phyloP scores from a whole-genome alignment of 2,113 vertebrate genomes.

The Lynx canadensis region DNA sequence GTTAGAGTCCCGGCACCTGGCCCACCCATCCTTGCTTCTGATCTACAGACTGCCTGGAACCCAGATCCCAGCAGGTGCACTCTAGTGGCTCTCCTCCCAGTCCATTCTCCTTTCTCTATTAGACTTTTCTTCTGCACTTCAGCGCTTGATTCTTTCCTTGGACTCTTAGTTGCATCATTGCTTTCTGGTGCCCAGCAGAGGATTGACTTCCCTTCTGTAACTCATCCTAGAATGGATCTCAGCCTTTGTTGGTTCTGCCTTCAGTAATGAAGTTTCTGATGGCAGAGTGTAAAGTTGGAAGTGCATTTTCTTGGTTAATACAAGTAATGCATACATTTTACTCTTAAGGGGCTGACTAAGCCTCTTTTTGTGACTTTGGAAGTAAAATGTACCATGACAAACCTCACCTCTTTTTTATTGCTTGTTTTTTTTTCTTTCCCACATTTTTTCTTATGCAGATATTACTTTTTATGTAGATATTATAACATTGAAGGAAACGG shows the following conservation, averaged over 20 bases:
- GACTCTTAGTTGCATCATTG: not conserved
- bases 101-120: not conserved
- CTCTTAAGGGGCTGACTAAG: not conserved
- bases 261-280: not conserved
- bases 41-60: not conserved
- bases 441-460: not conserved
- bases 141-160: not conserved
- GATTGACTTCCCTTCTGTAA: not conserved
- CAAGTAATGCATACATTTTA: not conserved
- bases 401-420: not conserved
- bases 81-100: not conserved
- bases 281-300: not conserved
- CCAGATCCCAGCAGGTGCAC: not conserved
- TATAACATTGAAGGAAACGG: conserved; percentile 28
- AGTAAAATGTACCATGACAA: not conserved
- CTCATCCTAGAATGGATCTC: not conserved
- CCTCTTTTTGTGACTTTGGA: not conserved
- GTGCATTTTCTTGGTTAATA: not conserved
- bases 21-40: not conserved
- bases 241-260: not conserved
- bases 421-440: not conserved
- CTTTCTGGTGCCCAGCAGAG: not conserved
- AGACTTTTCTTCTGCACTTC: not conserved
- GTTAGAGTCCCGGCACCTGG: not conserved
- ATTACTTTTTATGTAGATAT: conserved; percentile 29